Base-by-base conservation (phyloP, 2,113 vertebrate genomes). In the Fregetta grallaria region DNA sequence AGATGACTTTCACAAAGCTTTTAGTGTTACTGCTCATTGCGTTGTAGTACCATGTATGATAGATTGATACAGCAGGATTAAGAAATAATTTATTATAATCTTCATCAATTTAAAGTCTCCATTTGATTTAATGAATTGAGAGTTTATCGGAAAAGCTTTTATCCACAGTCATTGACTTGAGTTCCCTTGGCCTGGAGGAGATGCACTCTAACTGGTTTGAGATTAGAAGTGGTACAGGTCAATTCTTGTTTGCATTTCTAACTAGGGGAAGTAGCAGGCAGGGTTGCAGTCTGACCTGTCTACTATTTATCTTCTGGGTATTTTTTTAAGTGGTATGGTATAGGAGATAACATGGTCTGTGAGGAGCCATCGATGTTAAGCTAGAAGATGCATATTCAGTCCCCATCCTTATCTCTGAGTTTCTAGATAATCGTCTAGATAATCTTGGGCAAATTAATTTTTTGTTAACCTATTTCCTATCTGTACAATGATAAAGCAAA, bases 141-240 rank as follows among this genome's bases (percentile, higher is more conserved):
- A 40, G 94, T 97, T 98, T 98, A 98, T 98, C 97, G 98, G 97
- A 98, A 98, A 98, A 97, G 98, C 98, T 98, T 98, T 98, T 98
- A 98, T 97, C 96, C 66, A 92, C n/a, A 66, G 89, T 68, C 95
- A 94, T 96, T 97, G 96, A 96, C 94, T 97, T 44, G 36, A 88
- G 86, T 95, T 95, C n/a, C 44, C 74, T 95, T 96, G 94, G 86
- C 95, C 96, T 97, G 86, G 91, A 90, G 95, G 83, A 84, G 91
- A 91, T 86, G 95, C 63, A 63, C 86, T 97, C 88, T 88, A 95
- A 96, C 97, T 97, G 93, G 85, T 96, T 80, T 89, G 96, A 97
- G 96, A 97, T 94, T 94, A 97, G 87, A 84, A 81, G 65, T 72
- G 94, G 74, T 78, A 44, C 49, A 85, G 97, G 97, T 97, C 96